Base-by-base conservation (phyloP, 2,888 invertebrate species). In the Synergus japonicus region DNA sequence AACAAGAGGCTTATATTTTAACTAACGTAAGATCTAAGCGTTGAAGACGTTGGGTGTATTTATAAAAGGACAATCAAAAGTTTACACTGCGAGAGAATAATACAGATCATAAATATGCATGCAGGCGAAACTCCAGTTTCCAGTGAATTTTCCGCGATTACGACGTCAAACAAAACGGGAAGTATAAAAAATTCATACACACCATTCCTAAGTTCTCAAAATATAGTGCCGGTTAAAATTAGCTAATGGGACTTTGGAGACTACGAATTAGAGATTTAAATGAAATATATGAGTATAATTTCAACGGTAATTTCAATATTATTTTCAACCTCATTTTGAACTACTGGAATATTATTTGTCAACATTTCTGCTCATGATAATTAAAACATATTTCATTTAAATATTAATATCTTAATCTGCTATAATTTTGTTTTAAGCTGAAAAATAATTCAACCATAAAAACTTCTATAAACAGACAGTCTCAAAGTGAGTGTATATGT, bases 11-110 rank as follows among this genome's bases (percentile, higher is more conserved):
- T 69, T 43, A 66, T 66, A 69, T 49, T 49, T 69, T 69, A 69
- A 22, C 49, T 69, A 69, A 69, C 46, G 69, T 69, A 69, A 49
- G 29, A 69, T 15, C 29, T 69, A 29, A 69, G 49, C 69, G 29
- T 5, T 8, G 49, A 69, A 69, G 69, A 69, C 49, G 46, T 37
- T 63, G 69, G 43, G 13, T 69, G 22, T 49, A 49, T 69, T 46
- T 69, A 69, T 46, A 46, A 69, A 69, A 69, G 67, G 67, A 69
- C 67, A 69, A 69, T 69, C 46, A 46, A 69, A 69, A 69, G 67
- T 69, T 46, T 69, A 49, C 67, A 69, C 44, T 46, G 67, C 8
- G 67, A 69, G 46, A 69, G 46, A 29, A 29, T 29, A 69, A 69
- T 69, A 46, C 44, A 13, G 44, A 69, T 69, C 69, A 69, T 69